phyloP scores from a whole-genome alignment of 1,140 invertebrate genomes.

The Ostrea edulis region DNA sequence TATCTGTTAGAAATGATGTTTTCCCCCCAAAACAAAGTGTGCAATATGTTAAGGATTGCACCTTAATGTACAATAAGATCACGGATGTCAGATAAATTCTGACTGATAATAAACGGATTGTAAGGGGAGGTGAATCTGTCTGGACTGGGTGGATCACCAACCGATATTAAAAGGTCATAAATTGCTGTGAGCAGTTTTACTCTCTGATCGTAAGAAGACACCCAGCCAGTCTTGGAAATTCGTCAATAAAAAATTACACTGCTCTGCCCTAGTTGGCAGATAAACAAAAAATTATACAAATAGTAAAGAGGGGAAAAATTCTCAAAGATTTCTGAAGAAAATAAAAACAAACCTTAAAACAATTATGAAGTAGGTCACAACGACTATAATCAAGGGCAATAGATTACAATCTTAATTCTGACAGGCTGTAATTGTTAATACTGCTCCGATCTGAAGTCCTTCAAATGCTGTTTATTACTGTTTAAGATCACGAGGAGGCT shows the following conservation, averaged over 20 bases:
- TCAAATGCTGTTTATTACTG: slow-evolving; percentile 20
- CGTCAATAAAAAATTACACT: slow-evolving; percentile 4
- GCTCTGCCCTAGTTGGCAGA: slow-evolving; percentile 5
- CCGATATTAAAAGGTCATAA: slow-evolving; percentile 35
- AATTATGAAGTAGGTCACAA: not conserved
- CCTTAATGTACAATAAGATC: slow-evolving; percentile 19
- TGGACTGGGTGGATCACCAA: slow-evolving; percentile 27
- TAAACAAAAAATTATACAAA: slow-evolving; percentile 20
- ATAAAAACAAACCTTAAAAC: not conserved
- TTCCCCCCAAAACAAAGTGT: not conserved
- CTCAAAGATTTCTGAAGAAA: not conserved
- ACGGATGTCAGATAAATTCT: slow-evolving; percentile 11
- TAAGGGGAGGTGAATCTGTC: slow-evolving; percentile 7
- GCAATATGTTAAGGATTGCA: slow-evolving; percentile 15
- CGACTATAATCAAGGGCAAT: slow-evolving; percentile 10
- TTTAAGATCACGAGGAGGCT: not conserved
- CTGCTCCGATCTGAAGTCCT: not conserved
- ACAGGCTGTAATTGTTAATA: slow-evolving; percentile 26
- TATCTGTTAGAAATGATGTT: not conserved
- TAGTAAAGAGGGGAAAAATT: not conserved
- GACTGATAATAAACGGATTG: not conserved
- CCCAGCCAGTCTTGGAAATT: slow-evolving; percentile 18
- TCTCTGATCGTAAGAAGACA: slow-evolving; percentile 1
- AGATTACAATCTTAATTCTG: slow-evolving; percentile 22
- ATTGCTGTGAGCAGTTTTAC: not conserved